A percentile compares a stretch with the other conserved stretches of the same genome.
These are phyloP conservation scores for Xylophagus ater DNA, from an alignment of 2,888 invertebrate genomes.

Conservation along the genomic window DNA sequence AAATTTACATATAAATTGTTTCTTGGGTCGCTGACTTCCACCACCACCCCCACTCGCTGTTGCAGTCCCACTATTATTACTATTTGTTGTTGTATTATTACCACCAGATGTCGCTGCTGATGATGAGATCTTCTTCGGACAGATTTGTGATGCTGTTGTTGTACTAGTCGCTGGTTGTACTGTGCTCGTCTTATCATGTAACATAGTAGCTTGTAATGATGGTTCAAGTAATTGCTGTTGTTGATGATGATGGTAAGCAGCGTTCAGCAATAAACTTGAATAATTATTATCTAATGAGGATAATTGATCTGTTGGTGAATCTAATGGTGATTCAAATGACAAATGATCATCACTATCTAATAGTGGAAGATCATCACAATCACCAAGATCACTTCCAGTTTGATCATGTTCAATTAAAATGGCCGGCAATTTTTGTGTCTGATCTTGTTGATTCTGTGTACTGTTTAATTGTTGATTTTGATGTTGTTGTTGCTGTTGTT, in stretches of 20 bases:
- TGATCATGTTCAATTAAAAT: not conserved
- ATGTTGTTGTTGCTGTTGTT: constrained; percentile 15
- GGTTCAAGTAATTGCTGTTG: constrained; percentile 32
- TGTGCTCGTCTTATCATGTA: constrained; percentile 20
- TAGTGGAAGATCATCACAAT: constrained; percentile 62
- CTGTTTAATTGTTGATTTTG: constrained; percentile 20
- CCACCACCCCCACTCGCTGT: constrained; percentile 19
- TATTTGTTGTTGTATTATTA: constrained; percentile 7
- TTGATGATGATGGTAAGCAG: constrained; percentile 47
- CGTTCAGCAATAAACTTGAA: constrained; percentile 58
- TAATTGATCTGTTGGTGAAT: constrained; percentile 38
- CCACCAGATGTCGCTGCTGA: constrained; percentile 1
- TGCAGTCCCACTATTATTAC: constrained; percentile 13
- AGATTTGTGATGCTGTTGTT: constrained; percentile 6
- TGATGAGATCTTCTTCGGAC: constrained; percentile 5
- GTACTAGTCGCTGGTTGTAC: constrained; percentile 13
- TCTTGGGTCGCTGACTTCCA: constrained; percentile 64
- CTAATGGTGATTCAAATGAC: constrained; percentile 45
- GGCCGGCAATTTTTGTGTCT: constrained; percentile 44
- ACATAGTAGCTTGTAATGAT: constrained; percentile 15
- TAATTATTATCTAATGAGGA: constrained; percentile 55
- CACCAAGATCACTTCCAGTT: constrained; percentile 51
- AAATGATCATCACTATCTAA: constrained; percentile 65
- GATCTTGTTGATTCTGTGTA: constrained; percentile 40
- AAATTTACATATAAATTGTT: constrained; percentile 97